These are phyloP conservation scores for Tretioscincus oriximinensis DNA, from an alignment of 2,113 vertebrate species.

Conservation along the genomic window DNA sequence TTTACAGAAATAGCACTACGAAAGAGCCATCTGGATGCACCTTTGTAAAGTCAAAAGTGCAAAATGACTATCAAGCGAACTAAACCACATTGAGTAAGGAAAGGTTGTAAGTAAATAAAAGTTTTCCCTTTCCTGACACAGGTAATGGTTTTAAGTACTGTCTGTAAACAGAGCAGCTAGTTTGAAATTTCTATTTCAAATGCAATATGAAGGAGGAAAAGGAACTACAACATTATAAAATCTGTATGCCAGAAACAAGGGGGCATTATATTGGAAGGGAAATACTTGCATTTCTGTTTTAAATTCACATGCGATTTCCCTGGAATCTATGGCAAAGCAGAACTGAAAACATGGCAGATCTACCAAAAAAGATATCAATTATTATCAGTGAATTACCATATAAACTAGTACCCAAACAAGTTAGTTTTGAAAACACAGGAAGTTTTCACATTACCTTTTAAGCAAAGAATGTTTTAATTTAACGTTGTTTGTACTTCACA, in stretches of 20 bases:
- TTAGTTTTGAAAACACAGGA: neutral
- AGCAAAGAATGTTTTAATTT: constrained; percentile 16
- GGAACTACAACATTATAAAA: neutral
- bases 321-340: neutral
- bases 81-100: neutral
- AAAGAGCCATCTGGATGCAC: no score
- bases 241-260: neutral
- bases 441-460: constrained; percentile 13
- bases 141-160: neutral
- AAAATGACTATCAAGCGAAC: neutral
- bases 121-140: neutral
- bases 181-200: neutral
- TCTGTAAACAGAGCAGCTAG: neutral
- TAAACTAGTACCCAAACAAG: constrained; percentile 29
- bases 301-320: neutral
- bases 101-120: neutral
- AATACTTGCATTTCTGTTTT: neutral
- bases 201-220: no score
- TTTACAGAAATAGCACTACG: no score
- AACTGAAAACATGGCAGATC: neutral
- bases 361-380: neutral
- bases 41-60: neutral
- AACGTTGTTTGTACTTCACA: constrained; percentile 38
- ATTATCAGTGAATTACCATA: neutral
- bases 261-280: neutral